phyloP scores from a whole-genome alignment of 2,113 vertebrate genomes.

The Notothenia rossii region DNA sequence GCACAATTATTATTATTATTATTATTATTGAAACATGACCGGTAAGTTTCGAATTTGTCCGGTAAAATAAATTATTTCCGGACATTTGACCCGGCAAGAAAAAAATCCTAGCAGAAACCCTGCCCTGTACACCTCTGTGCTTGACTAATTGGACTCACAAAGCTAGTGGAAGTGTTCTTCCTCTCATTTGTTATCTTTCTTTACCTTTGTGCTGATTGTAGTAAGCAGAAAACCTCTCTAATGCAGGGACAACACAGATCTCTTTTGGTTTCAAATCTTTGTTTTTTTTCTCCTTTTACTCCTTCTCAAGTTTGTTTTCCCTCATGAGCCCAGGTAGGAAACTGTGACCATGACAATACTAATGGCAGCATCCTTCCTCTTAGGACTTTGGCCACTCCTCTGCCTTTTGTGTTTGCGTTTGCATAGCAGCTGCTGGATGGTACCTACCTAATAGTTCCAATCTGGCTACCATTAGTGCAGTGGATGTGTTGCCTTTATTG shows the following conservation, averaged over 20 bases:
- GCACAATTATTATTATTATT: too few species aligned
- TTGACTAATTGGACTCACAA: slow-evolving; percentile 49
- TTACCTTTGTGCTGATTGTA: background rate
- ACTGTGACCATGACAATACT: slow-evolving; percentile 53
- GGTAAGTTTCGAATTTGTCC: too few species aligned
- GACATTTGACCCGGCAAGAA: too few species aligned
- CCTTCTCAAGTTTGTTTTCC: slow-evolving; percentile 48
- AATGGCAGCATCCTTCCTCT: slow-evolving; percentile 38
- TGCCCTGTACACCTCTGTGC: slow-evolving; percentile 26
- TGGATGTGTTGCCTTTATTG: slow-evolving; percentile 19
- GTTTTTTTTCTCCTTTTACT: background rate
- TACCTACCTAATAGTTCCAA: slow-evolving; percentile 42
- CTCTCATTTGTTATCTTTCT: background rate
- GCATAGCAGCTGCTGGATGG: slow-evolving; percentile 40
- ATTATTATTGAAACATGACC: too few species aligned
- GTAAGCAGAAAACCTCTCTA: background rate
- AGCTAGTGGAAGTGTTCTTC: slow-evolving; percentile 31
- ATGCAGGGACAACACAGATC: background rate
- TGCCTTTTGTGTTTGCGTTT: slow-evolving; percentile 63
- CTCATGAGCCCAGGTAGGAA: slow-evolving; percentile 25
- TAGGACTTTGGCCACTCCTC: slow-evolving; percentile 70
- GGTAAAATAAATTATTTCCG: too few species aligned
- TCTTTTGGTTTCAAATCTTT: slow-evolving; percentile 2
- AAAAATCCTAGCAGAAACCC: too few species aligned
- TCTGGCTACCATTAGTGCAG: slow-evolving; percentile 36